Percentiles rank a stretch among this genome's conserved stretches.
Conservation (phyloP, 2,888 invertebrate species). For the Cacoxenus indagator region DNA sequence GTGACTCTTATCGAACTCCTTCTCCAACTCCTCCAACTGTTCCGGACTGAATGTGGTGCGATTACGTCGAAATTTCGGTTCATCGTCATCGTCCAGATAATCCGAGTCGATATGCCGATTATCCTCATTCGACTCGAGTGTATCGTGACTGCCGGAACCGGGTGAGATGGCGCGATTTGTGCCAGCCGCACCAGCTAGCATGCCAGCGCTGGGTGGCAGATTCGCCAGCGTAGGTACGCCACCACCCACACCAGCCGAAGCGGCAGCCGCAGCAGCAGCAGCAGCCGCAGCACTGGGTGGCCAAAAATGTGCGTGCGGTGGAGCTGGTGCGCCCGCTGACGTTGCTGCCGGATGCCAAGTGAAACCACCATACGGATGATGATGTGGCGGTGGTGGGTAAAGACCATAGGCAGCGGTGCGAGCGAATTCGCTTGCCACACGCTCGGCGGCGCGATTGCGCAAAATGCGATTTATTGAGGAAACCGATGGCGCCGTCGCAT, state of each 20-base stretch:
- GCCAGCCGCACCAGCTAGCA: conserved; percentile 24
- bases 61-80: conserved; percentile 93
- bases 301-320: conserved; percentile 72
- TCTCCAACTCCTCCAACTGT: conserved; percentile 92
- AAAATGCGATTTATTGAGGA: conserved; percentile 97
- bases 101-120: conserved; percentile 77
- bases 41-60: conserved; percentile 95
- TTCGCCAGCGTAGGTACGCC: conserved; percentile 71
- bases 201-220: conserved; percentile 73
- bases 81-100: conserved; percentile 82
- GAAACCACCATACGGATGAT: conserved; percentile 76
- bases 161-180: conserved; percentile 70
- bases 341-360: conserved; percentile 72
- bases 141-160: conserved; percentile 72
- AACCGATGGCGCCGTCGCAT: conserved; percentile 95
- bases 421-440: conserved; percentile 95
- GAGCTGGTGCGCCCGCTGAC: conserved; percentile 46
- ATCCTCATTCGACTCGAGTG: conserved; percentile 69
- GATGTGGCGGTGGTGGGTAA: conserved; percentile 79
- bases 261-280: conserved; percentile 53
- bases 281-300: conserved; percentile 69
- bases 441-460: conserved; percentile 93
- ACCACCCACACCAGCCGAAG: conserved; percentile 48
- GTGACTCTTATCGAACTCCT: conserved; percentile 95
- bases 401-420: conserved; percentile 91